phyloP scores from a whole-genome alignment of 2,797 vertebrate species.

The Rhincodon typus region DNA sequence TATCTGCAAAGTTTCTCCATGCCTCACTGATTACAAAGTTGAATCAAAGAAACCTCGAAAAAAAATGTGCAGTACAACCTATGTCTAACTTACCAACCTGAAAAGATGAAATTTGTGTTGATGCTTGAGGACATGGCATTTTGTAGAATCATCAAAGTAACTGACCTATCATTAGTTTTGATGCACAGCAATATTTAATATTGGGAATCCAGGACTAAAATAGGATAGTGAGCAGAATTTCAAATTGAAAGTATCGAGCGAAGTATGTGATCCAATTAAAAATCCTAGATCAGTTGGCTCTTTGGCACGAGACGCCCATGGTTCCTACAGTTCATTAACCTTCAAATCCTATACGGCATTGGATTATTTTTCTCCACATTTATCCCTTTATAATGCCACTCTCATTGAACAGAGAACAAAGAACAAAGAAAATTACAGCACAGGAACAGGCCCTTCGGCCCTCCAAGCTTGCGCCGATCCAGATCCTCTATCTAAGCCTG shows the following conservation, averaged over 20 bases:
- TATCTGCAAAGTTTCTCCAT: background rate
- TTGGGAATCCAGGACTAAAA: background rate
- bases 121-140: background rate
- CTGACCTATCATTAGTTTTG: background rate
- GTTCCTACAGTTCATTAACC: background rate
- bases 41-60: background rate
- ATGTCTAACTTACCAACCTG: background rate
- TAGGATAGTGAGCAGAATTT: background rate
- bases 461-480: too few species aligned
- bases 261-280: background rate
- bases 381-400: background rate
- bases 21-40: background rate
- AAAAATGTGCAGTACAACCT: background rate
- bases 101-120: background rate
- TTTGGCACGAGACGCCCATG: background rate
- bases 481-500: too few species aligned
- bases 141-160: background rate
- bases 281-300: background rate
- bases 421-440: too few species aligned
- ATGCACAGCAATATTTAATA: background rate
- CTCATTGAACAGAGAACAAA: too few species aligned
- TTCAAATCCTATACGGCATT: background rate
- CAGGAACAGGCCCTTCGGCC: too few species aligned
- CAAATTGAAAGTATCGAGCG: background rate
- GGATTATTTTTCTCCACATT: background rate